Conservation (phyloP, 2,888 invertebrate genomes). For the Ischnura elegans region DNA sequence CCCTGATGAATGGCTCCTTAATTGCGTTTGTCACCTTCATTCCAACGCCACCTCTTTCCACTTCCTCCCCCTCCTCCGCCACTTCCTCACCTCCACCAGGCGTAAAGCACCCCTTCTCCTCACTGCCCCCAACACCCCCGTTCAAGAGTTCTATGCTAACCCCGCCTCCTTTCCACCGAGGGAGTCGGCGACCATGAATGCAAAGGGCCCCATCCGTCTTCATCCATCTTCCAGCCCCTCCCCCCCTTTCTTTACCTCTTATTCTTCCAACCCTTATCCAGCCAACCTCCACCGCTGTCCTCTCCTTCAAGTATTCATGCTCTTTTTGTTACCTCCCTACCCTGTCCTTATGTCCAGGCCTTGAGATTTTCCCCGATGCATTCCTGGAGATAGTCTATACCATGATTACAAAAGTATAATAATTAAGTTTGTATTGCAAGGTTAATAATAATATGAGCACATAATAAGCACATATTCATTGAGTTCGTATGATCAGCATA, state of each 20-base stretch:
- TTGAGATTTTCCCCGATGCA: no score
- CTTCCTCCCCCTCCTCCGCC: background rate
- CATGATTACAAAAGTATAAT: no score
- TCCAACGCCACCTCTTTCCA: background rate
- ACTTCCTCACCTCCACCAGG: background rate
- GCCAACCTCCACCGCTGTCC: background rate
- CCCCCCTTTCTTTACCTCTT: no score
- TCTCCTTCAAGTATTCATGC: no score
- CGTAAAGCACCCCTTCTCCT: background rate
- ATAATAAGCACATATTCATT: no score
- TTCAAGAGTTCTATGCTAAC: background rate
- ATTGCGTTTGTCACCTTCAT: conserved; percentile 65
- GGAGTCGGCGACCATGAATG: conserved; percentile 36
- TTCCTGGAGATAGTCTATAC: no score
- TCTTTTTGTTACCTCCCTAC: background rate
- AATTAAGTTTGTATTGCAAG: no score
- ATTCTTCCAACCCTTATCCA: background rate
- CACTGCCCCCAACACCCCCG: no score
- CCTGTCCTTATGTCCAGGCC: no score
- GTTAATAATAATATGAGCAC: no score
- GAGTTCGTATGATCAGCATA: no score
- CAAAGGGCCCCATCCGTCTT: conserved; percentile 59
- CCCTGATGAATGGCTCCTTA: conserved; percentile 59
- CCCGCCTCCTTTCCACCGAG: background rate
- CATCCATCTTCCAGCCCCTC: conserved; percentile 29